Evolutionary conservation across 2,888 invertebrate species (phyloP), one percentile per base, ranked within the genome.

Genomic region (Margaritifera margaritifera): DNA sequence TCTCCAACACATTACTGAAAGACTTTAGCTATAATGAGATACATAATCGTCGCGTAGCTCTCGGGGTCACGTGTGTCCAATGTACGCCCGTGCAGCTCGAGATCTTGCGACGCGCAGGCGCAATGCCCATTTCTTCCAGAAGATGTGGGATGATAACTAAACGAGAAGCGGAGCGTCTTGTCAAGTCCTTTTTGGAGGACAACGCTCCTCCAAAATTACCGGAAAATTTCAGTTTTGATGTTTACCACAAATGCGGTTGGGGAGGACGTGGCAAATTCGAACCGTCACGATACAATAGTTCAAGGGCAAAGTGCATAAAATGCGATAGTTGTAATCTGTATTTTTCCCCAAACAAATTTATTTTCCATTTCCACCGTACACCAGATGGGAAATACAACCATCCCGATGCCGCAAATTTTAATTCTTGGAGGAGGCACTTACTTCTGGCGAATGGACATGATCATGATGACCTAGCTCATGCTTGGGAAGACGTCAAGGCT

Each of bases 1-100:
- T 98, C 85, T 98, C 97, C 67, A 98, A 97, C 90, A 98, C 98
- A 0, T 92, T 98, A 4, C 92, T 98, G 22, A 97, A 98, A 77
- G 94, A 95, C 88, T 98, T 96, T 92, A 97, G 97, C 80, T 99
- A 98, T 92, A 98, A 99, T 91, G 98, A 99, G 92, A 98, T 98
- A 71, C 98, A 98, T 91, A 98, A 98, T 90, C 92, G 88, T 15
- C 78, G 88, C 0, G 98, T 98, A 0, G 98, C 98, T 0, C 91
- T 98, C 69, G 98, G 98, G 68, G 97, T 93, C 82, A 94, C 94
- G 2, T 95, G 95, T 87, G 94, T 94, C 18, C 95, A 94, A 86
- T 98, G 98, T 88, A 98, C 98, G 0, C 98, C 98, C 0, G 98
- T 98, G 0, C 98, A 98, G 90, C 90, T 98, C 82, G 98, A 98